phyloP scores from a whole-genome alignment of 1,140 invertebrate species.

The Lineus longissimus region DNA sequence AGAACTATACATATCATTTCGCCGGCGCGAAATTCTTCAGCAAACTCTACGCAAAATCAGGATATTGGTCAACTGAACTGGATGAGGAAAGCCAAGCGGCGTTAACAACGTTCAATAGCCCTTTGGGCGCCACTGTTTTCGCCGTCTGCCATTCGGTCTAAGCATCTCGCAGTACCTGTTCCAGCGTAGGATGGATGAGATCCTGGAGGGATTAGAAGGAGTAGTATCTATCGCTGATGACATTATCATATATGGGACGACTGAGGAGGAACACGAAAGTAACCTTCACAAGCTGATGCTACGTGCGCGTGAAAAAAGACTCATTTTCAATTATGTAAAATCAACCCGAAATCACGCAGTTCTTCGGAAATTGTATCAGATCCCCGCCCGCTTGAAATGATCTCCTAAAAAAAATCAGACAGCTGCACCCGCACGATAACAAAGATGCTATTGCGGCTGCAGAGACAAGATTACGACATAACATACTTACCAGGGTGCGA shows the following conservation, averaged over 20 bases:
- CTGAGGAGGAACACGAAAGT: constrained; percentile 24
- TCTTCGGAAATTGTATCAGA: constrained; percentile 43
- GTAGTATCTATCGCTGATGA: constrained; percentile 50
- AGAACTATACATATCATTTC: neutral
- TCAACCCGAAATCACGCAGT: constrained; percentile 33
- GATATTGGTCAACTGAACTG: constrained; percentile 39
- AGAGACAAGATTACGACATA: constrained; percentile 40
- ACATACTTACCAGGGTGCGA: constrained; percentile 41
- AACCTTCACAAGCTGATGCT: constrained; percentile 21
- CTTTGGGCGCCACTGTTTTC: constrained; percentile 31
- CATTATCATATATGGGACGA: constrained; percentile 37
- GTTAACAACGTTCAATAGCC: constrained; percentile 35
- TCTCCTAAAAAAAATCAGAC: constrained; percentile 21
- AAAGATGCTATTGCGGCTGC: constrained; percentile 38
- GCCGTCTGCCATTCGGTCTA: constrained; percentile 38
- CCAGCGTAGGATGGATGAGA: constrained; percentile 36
- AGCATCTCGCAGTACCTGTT: constrained; percentile 33
- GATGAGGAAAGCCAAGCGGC: constrained; percentile 27
- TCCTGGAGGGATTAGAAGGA: constrained; percentile 41
- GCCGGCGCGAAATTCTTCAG: constrained; percentile 16
- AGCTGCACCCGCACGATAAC: constrained; percentile 15
- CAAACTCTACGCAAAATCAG: constrained; percentile 36
- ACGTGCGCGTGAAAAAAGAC: constrained; percentile 12
- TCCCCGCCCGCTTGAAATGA: constrained; percentile 23
- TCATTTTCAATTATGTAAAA: constrained; percentile 24